Percentiles rank a stretch among this genome's conserved stretches.
phyloP scores from a whole-genome alignment of 1,140 invertebrate genomes.

The Solenopsis invicta region DNA sequence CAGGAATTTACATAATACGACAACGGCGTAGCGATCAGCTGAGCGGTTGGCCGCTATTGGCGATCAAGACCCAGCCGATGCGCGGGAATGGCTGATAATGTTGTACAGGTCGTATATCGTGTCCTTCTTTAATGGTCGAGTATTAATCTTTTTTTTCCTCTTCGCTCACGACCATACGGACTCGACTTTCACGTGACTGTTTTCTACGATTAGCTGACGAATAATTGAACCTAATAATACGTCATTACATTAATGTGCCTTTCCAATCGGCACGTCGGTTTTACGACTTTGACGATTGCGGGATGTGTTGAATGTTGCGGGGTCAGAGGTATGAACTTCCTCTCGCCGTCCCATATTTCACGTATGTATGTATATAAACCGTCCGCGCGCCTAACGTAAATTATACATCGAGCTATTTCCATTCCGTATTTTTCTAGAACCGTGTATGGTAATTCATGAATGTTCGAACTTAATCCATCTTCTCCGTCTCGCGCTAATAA shows the following conservation, averaged over 20 bases:
- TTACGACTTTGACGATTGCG: slow-evolving; percentile 49
- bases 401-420: neutral
- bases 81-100: slow-evolving; percentile 70
- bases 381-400: slow-evolving; percentile 13
- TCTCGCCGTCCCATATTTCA: slow-evolving; percentile 14
- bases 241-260: slow-evolving; percentile 52
- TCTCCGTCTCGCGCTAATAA: slow-evolving; percentile 70
- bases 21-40: slow-evolving; percentile 71
- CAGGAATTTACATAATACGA: slow-evolving; percentile 78
- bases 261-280: slow-evolving; percentile 51
- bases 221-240: slow-evolving; percentile 56
- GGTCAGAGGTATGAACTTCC: slow-evolving; percentile 25
- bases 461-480: slow-evolving; percentile 28
- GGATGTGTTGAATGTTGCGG: slow-evolving; percentile 13
- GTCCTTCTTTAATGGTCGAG: slow-evolving; percentile 67
- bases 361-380: neutral
- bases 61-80: slow-evolving; percentile 21
- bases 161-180: neutral
- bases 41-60: slow-evolving; percentile 43
- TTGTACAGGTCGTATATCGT: slow-evolving; percentile 71
- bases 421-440: neutral
- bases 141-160: slow-evolving; percentile 58
- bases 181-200: slow-evolving; percentile 53
- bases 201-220: slow-evolving; percentile 41
- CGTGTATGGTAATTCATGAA: slow-evolving; percentile 22